Conservation (phyloP, 1,140 invertebrate species). For the Bombus huntii region DNA sequence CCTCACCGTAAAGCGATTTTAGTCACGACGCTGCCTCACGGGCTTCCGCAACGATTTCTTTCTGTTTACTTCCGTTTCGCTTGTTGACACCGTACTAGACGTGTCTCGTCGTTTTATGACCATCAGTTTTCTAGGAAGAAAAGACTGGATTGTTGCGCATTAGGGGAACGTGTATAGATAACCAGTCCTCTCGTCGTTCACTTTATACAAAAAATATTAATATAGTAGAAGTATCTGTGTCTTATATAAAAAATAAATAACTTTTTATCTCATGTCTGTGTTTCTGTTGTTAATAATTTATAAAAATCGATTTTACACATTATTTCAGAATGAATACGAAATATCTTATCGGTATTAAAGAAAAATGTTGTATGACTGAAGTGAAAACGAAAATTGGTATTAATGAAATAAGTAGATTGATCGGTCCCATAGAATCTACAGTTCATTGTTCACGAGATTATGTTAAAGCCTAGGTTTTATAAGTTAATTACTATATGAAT, state of each 20-base stretch:
- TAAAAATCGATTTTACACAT: too few relatives aligned
- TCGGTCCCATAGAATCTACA: background rate
- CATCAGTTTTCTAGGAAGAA: background rate
- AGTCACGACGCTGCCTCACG: background rate
- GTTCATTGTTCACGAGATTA: background rate
- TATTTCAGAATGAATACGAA: background rate
- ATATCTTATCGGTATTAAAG: background rate
- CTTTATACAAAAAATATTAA: too few relatives aligned
- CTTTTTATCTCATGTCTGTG: too few relatives aligned
- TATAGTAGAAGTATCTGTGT: too few relatives aligned
- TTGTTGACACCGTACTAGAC: conserved; percentile 4
- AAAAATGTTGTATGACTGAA: background rate
- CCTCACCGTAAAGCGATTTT: conserved; percentile 26
- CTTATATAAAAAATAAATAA: too few relatives aligned
- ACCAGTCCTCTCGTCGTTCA: background rate
- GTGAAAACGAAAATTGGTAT: too few relatives aligned
- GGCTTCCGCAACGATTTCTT: conserved; percentile 13
- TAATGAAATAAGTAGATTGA: background rate
- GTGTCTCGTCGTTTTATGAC: too few relatives aligned
- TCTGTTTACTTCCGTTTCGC: conserved; percentile 43
- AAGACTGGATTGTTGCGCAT: background rate
- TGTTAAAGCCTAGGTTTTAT: background rate
- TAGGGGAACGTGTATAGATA: background rate
- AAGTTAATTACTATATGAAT: background rate
- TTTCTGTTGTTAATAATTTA: too few relatives aligned